These are phyloP conservation scores for Odocoileus virginianus DNA, from an alignment of 2,113 vertebrate species.

Conservation along the genomic window DNA sequence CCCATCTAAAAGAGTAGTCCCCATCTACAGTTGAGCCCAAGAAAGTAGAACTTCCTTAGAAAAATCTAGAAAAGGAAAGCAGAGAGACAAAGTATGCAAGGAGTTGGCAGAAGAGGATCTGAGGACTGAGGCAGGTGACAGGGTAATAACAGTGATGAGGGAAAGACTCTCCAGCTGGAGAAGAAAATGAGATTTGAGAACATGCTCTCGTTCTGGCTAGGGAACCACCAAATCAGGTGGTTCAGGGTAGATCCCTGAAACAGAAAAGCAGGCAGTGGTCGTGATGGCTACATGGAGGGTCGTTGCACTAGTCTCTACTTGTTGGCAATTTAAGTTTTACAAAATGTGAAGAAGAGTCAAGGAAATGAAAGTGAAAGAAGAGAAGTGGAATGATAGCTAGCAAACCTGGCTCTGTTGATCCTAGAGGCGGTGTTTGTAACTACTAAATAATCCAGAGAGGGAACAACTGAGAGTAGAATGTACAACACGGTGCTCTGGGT, in stretches of 20 bases:
- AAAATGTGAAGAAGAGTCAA: background rate
- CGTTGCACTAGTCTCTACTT: background rate
- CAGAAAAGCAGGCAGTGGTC: background rate
- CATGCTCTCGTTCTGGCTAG: background rate
- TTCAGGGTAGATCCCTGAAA: background rate
- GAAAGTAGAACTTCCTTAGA: background rate
- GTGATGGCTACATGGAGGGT: background rate
- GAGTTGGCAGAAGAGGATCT: background rate
- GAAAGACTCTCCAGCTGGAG: background rate
- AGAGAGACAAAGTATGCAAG: background rate
- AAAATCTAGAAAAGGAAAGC: background rate
- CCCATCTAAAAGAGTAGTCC: background rate
- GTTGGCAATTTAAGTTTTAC: background rate
- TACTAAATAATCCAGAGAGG: background rate
- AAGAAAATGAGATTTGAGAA: background rate
- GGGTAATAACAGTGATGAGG: accelerated
- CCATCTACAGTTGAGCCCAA: background rate
- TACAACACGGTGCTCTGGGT: background rate
- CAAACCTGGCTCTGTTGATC: background rate
- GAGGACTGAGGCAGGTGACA: background rate
- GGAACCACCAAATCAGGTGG: background rate
- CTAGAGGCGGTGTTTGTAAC: background rate
- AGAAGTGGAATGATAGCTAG: background rate
- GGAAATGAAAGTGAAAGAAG: background rate
- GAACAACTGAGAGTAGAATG: background rate